These are phyloP conservation scores for Tor tambroides DNA, from an alignment of 2,113 vertebrate species.

Conservation along the genomic window DNA sequence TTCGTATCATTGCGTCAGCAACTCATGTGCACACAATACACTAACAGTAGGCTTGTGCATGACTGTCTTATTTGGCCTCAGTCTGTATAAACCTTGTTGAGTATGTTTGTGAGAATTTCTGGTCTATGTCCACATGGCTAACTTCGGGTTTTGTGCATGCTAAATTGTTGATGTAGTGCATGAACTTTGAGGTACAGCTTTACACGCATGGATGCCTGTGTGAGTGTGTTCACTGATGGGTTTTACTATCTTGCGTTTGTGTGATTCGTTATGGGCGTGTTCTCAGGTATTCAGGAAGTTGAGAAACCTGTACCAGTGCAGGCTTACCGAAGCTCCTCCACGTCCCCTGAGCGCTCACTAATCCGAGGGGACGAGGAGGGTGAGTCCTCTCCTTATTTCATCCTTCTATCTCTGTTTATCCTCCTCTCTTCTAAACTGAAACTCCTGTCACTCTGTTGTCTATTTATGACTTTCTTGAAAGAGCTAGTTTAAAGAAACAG, in stretches of 20 bases:
- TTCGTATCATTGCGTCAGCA: slow-evolving; percentile 2
- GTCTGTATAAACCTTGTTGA: background rate
- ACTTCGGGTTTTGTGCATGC: background rate
- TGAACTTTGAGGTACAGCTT: slow-evolving; percentile 11
- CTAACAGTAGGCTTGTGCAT: background rate
- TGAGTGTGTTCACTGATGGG: slow-evolving; percentile 56
- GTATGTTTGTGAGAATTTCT: background rate
- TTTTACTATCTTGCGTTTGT: slow-evolving; percentile 44
- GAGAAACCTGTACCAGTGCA: slow-evolving; percentile 66
- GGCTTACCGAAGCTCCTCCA: slow-evolving; percentile 62
- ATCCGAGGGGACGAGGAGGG: slow-evolving; percentile 80
- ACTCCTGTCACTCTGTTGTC: background rate
- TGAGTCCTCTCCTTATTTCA: slow-evolving; percentile 74
- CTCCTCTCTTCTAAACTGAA: background rate
- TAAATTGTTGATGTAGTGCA: slow-evolving; percentile 16
- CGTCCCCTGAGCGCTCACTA: slow-evolving; percentile 78
- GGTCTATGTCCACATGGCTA: background rate
- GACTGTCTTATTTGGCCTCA: too few species aligned
- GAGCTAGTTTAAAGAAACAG: background rate
- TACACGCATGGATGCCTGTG: slow-evolving; percentile 16
- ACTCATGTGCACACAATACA: slow-evolving; percentile 27
- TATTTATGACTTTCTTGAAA: background rate
- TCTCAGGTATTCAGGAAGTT: slow-evolving; percentile 78
- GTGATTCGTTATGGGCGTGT: slow-evolving; percentile 63
- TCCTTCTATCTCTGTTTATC: slow-evolving; percentile 30